Evolutionary conservation across 2,888 invertebrate genomes (phyloP), one percentile per base, ranked within the genome.

Genomic region (Horisme vitalbata): DNA sequence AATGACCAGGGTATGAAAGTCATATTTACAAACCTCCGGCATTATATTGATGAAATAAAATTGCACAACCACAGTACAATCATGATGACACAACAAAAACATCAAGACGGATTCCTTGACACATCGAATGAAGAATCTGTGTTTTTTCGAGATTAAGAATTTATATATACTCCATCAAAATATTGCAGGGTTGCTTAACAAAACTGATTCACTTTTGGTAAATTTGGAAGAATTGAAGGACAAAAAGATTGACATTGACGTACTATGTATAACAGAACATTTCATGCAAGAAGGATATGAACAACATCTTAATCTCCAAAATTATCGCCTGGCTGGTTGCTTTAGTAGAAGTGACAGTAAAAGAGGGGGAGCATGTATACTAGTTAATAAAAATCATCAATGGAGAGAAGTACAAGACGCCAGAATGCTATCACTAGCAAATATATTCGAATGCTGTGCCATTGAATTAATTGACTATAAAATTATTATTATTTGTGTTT

Each of bases 361-460:
- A n/a, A n/a, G n/a, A n/a, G n/a, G n/a, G n/a, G n/a, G 10, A 36
- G 44, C 44, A 8, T 36, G 36, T 15, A 44, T 44, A 15, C 14
- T 36, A 2, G 10, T 24, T 4, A 35, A 20, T 21, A 36, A 31
- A 7, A 23, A 23, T 15, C 15, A 14, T 10, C n/a, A 24, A 14
- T 36, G 28, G 15, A 30, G 13, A 20, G 31, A 36, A 31, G 3
- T 44, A 7, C 14, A 28, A 10, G 11, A 31, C 7, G 23, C 31
- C 6, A 23, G 13, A 8, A 35, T 21, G 21, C 12, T 31, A 5
- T 44, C 44, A 2, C n/a, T n/a, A n/a, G 4, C 30, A 1, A 23
- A 24, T 11, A n/a, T 30, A 14, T 26, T 35, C 31, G 43, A 44
- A 14, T 44, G 43, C 14, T 44, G 43, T 36, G 43, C 43, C 7